Percentiles rank a stretch among this genome's conserved stretches.
Conservation (phyloP, 1,140 invertebrate genomes). For the Cyphomyrmex costatus region DNA sequence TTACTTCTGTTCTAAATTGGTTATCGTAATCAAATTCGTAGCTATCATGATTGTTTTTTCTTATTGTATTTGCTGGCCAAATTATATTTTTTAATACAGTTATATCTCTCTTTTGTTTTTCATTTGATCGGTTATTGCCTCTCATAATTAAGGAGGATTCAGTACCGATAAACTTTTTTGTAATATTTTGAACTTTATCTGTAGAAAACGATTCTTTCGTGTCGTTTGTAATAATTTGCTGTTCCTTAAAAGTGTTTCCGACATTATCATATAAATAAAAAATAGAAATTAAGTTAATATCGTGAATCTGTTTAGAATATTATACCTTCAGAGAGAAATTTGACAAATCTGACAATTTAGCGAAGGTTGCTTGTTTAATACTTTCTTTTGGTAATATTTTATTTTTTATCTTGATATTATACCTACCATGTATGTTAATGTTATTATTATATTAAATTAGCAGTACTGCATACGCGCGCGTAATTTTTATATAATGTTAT, state of each 20-base stretch:
- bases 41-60: neutral
- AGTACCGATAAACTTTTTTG: neutral
- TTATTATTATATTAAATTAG: conserved; percentile 12
- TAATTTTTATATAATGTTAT: neutral
- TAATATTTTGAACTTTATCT: conserved; percentile 25
- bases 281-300: neutral
- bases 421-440: conserved; percentile 7
- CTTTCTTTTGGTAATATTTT: conserved; percentile 25
- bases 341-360: conserved; percentile 36
- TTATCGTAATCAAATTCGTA: conserved; percentile 32
- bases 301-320: neutral
- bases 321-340: conserved; percentile 55
- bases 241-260: conserved; percentile 47
- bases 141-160: conserved; percentile 15
- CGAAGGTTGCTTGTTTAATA: conserved; percentile 11
- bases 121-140: neutral
- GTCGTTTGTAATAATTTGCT: conserved; percentile 9
- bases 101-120: neutral
- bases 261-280: neutral
- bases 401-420: conserved; percentile 14
- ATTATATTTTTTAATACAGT: neutral
- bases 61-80: neutral
- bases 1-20: neutral
- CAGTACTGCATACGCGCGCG: neutral
- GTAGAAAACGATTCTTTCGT: neutral